A percentile compares a stretch with the other conserved stretches of the same genome.
Evolutionary conservation across 2,113 vertebrate species (phyloP).

Genomic region (Lamprotornis superbus): DNA sequence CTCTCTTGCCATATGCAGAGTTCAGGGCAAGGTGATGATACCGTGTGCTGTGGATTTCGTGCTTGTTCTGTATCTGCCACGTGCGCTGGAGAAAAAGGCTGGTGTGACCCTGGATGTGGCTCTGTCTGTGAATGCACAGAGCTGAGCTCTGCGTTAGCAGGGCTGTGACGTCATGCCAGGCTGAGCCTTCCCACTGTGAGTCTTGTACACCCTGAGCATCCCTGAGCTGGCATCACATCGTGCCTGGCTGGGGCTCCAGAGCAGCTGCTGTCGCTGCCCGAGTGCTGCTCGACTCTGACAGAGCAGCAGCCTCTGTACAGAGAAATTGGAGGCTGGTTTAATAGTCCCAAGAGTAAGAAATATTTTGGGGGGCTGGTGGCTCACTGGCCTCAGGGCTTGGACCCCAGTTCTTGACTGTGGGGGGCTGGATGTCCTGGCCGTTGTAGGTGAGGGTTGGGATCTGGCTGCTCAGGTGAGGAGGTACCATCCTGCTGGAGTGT

Average conservation of each 20-base stretch:
- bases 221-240: accelerated
- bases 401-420: accelerated
- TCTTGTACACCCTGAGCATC: neutral
- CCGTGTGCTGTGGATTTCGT: neutral
- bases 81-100: neutral
- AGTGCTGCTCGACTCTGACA: accelerated
- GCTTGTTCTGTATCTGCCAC: neutral
- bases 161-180: neutral
- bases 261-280: accelerated
- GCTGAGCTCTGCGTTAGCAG: neutral
- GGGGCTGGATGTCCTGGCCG: neutral
- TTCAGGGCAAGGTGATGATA: neutral
- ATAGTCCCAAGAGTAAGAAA: neutral
- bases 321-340: neutral
- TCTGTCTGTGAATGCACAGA: neutral
- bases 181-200: neutral
- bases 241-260: neutral
- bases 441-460: accelerated
- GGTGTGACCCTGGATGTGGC: neutral
- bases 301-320: accelerated
- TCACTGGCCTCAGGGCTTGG: neutral
- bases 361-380: neutral
- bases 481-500: accelerated
- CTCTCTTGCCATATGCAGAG: neutral
- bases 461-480: neutral